Evolutionary conservation across 2,888 invertebrate genomes (phyloP), one percentile per base, ranked within the genome.

Genomic region (Labia minor): DNA sequence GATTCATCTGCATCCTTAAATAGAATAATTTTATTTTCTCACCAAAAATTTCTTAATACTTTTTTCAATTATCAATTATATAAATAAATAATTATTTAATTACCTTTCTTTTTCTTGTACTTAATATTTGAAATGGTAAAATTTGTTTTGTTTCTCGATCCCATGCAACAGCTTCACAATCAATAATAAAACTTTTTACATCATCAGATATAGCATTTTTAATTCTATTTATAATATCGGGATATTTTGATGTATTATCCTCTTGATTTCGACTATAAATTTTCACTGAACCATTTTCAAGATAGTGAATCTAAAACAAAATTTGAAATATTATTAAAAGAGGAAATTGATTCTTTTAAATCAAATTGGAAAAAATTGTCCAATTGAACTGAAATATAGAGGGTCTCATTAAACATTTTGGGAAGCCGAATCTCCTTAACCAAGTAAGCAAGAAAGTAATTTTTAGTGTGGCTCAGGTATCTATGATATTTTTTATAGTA

Each of bases 111-210:
- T 98, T 99, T 68, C 98, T 83, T 0, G 97, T 98, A 71, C 93
- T 93, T 14, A 99, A 81, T 10, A 96, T 83, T 76, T 99, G 99
- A 81, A 99, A 99, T 1, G 99, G 98, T 71, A 96, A 81, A 73
- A 99, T 98, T 76, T 89, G 88, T 74, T 92, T 85, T 49, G 86
- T 88, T 72, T 86, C 89, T 1, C 81, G 79, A 79, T 99, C 97
- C 89, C 94, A 98, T 0, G 98, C 99, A 1, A 99, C 99, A 2
- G 94, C 94, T 81, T 99, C 99, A 70, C 94, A 89, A 80, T 99
- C 99, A 68, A 98, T 79, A 73, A 99, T 91, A 76, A 92, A 97
- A 33, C 90, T 91, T 63, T 80, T 79, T 0, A 95, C 90, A 19
- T 74, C 71, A 0, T 74, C 72, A 67, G 78, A 79, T 71, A 84